phyloP scores from a whole-genome alignment of 2,888 invertebrate genomes.

The Aleiodes alternator region DNA sequence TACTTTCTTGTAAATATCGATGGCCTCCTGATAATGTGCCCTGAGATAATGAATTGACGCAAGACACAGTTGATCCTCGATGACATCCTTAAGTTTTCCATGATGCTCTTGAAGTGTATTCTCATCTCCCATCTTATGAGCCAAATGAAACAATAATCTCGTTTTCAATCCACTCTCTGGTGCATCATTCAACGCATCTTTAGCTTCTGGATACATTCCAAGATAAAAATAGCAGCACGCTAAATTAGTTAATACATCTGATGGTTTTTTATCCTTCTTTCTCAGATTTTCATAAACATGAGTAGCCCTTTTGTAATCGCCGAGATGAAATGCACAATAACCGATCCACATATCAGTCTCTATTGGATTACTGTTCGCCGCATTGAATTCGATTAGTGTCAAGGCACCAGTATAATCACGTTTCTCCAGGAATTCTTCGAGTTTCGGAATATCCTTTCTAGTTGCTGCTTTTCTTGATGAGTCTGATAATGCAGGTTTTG shows the following conservation, averaged over 20 bases:
- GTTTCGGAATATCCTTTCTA: conserved; percentile 82
- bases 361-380: conserved; percentile 72
- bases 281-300: conserved; percentile 79
- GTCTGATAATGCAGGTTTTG: conserved; percentile 84
- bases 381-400: conserved; percentile 90
- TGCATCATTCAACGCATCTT: conserved; percentile 81
- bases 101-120: conserved; percentile 89
- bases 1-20: conserved; percentile 97
- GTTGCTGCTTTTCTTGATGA: conserved; percentile 70
- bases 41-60: conserved; percentile 97
- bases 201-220: conserved; percentile 87
- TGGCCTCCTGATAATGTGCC: conserved; percentile 98
- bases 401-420: conserved; percentile 97
- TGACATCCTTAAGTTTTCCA: conserved; percentile 88
- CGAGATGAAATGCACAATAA: conserved; percentile 96
- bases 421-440: conserved; percentile 92
- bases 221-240: conserved; percentile 97
- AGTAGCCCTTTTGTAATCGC: conserved; percentile 86
- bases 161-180: conserved; percentile 83
- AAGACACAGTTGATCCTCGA: conserved; percentile 96
- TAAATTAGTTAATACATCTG: conserved; percentile 85
- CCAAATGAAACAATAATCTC: conserved; percentile 92
- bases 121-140: conserved; percentile 95
- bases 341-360: conserved; percentile 90
- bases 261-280: conserved; percentile 75